A percentile compares a stretch with the other conserved stretches of the same genome.
These are phyloP conservation scores for Polydrusus pterygomalis DNA, from an alignment of 2,888 invertebrate genomes.

Conservation along the genomic window DNA sequence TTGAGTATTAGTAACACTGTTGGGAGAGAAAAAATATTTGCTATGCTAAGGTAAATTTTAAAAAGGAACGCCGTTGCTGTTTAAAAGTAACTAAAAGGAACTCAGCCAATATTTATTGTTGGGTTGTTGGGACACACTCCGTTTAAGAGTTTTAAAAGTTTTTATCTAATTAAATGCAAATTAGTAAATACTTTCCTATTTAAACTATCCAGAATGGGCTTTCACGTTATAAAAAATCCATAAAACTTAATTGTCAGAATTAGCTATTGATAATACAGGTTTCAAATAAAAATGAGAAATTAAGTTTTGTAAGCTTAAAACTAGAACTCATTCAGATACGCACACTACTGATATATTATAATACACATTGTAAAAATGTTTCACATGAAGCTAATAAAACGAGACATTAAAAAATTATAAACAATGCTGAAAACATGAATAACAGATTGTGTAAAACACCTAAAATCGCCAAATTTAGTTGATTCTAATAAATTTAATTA, in stretches of 20 bases:
- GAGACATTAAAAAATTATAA: background rate
- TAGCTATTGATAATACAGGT: background rate
- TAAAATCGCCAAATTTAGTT: conserved; percentile 41
- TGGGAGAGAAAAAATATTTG: too few species aligned
- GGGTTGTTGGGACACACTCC: too few species aligned
- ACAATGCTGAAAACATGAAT: conserved; percentile 5
- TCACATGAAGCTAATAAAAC: background rate
- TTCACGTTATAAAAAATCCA: background rate
- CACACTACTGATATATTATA: too few species aligned
- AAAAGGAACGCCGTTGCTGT: too few species aligned
- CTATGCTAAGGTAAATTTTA: too few species aligned
- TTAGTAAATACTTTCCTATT: too few species aligned
- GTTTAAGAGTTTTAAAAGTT: too few species aligned
- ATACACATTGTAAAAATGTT: background rate
- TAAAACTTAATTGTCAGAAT: background rate
- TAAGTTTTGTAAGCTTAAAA: background rate
- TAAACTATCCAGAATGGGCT: too few species aligned
- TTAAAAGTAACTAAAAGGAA: too few species aligned
- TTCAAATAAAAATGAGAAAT: background rate
- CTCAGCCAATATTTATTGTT: too few species aligned
- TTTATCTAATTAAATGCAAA: too few species aligned
- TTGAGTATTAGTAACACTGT: too few species aligned
- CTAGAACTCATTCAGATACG: background rate
- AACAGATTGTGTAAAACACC: background rate
- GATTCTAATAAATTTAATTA: conserved; percentile 48